Percentiles rank a stretch among this genome's conserved stretches.
Evolutionary conservation across 2,888 invertebrate species (phyloP).

Genomic region (Agonopterix subpropinquella): DNA sequence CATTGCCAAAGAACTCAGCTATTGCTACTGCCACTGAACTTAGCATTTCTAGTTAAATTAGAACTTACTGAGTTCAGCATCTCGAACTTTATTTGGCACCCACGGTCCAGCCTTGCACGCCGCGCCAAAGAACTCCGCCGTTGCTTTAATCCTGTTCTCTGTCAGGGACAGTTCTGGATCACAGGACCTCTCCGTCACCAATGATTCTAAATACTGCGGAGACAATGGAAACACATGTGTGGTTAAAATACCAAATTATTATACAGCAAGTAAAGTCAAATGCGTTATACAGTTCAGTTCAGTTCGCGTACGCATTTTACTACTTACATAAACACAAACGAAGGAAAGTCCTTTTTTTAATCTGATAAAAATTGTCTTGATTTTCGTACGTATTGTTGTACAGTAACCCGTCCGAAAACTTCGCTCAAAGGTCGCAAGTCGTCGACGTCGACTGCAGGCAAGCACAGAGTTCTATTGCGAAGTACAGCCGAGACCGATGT

Average conservation of each 20-base stretch:
- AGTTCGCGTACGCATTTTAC: too few species aligned
- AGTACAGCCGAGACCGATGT: slow-evolving; percentile 68
- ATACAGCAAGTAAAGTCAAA: too few species aligned
- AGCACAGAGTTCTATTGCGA: slow-evolving; percentile 84
- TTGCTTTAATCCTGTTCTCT: slow-evolving; percentile 85
- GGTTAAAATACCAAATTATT: too few species aligned
- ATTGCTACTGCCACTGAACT: too few species aligned
- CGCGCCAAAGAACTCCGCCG: slow-evolving; percentile 83
- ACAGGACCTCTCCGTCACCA: slow-evolving; percentile 82
- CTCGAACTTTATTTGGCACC: slow-evolving; percentile 80
- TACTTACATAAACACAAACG: too few species aligned
- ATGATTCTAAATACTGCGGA: slow-evolving; percentile 83
- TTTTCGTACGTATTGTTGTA: too few species aligned
- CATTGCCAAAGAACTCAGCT: too few species aligned
- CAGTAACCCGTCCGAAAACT: slow-evolving; percentile 27
- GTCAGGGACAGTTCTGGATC: slow-evolving; percentile 80
- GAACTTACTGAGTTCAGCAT: slow-evolving; percentile 80
- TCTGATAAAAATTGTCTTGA: too few species aligned
- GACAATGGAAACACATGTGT: not conserved
- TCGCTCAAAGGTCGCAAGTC: slow-evolving; percentile 82
- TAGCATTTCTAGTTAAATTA: too few species aligned
- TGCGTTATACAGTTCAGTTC: too few species aligned
- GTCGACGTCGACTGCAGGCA: slow-evolving; percentile 84
- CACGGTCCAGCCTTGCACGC: slow-evolving; percentile 93
- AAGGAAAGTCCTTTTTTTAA: too few species aligned